Evolutionary conservation across 2,113 vertebrate species (phyloP).

Genomic region (Typhlomys cinereus): DNA sequence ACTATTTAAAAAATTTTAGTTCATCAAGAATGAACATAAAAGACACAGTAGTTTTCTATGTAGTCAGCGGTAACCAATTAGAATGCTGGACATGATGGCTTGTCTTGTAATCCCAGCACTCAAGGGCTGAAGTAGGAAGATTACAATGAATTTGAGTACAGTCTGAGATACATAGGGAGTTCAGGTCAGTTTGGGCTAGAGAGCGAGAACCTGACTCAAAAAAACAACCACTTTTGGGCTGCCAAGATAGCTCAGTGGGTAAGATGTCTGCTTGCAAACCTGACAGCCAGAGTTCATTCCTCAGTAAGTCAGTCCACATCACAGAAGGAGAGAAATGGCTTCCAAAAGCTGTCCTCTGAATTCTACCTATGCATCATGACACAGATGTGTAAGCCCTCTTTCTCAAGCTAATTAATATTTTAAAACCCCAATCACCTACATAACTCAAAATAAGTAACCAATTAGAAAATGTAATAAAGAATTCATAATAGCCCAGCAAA

Average conservation of each 20-base stretch:
- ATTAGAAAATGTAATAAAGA: constrained; percentile 15
- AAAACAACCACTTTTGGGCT: background rate
- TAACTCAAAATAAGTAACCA: background rate
- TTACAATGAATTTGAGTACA: background rate
- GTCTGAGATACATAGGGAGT: background rate
- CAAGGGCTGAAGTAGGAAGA: background rate
- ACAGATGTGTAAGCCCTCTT: too few species aligned
- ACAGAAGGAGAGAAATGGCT: too few species aligned
- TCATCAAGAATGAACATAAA: constrained; percentile 28
- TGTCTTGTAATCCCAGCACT: background rate
- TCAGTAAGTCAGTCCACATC: too few species aligned
- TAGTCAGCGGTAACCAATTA: background rate
- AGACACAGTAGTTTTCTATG: background rate
- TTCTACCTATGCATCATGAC: too few species aligned
- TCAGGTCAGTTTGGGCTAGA: background rate
- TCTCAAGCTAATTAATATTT: too few species aligned
- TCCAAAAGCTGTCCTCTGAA: too few species aligned
- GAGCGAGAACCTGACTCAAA: background rate
- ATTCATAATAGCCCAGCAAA: background rate
- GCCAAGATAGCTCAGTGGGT: too few species aligned
- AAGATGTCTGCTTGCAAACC: too few species aligned
- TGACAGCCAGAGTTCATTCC: too few species aligned
- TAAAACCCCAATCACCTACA: background rate
- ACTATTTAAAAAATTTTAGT: constrained; percentile 20
- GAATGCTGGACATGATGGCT: background rate